phyloP scores from a whole-genome alignment of 2,113 vertebrate species.

The cattle (Bos taurus) region ARS-UCD2.0 NC_037335.1:36398501-36399000 shows the following conservation, averaged over 20 bases:
- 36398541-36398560: background rate
- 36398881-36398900: background rate
- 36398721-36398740: background rate
- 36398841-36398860: background rate
- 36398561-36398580: background rate
- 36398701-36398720: background rate
- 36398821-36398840: background rate
- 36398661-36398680: background rate
- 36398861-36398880: background rate
- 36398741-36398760: background rate
- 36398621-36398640: background rate
- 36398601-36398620: background rate
- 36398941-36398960: no score
- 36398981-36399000: fast-evolving
- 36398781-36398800: background rate
- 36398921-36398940: background rate
- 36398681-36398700: background rate
- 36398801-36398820: background rate
- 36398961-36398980: no score
- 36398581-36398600: background rate
- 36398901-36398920: background rate
- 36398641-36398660: background rate
- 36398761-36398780: background rate
- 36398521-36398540: background rate
- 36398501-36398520: background rate